Percentiles rank a stretch among this genome's conserved stretches.
These are phyloP conservation scores for Ophion costatus DNA, from an alignment of 2,888 invertebrate genomes.

Conservation along the genomic window DNA sequence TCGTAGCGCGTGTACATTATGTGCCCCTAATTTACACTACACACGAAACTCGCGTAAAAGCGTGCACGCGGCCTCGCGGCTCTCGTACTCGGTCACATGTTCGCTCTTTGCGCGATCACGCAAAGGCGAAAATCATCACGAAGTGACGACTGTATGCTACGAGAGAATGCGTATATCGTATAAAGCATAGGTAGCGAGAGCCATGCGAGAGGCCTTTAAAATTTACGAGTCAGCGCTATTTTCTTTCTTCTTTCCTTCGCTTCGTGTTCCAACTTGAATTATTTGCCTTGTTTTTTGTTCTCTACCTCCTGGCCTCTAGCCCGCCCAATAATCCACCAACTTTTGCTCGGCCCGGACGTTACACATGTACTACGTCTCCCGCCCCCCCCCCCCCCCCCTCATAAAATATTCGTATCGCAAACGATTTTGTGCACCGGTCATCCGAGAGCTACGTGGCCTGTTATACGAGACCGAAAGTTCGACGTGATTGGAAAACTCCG, in stretches of 20 bases:
- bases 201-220: conserved; percentile 40
- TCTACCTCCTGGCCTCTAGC: neutral
- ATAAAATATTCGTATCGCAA: conserved; percentile 30
- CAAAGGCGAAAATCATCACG: conserved; percentile 44
- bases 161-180: conserved; percentile 13
- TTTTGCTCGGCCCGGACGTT: neutral
- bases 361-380: neutral
- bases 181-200: conserved; percentile 5
- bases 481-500: conserved; percentile 32
- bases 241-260: conserved; percentile 18
- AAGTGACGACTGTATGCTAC: neutral
- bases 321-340: neutral
- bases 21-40: conserved; percentile 11
- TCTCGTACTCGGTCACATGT: conserved; percentile 2
- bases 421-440: conserved; percentile 23
- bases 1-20: neutral
- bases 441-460: conserved; percentile 23
- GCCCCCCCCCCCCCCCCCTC: neutral
- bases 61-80: conserved; percentile 1
- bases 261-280: neutral
- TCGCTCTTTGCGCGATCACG: conserved; percentile 46
- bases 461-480: conserved; percentile 10
- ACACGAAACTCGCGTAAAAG: conserved; percentile 27
- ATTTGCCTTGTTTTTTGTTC: neutral
- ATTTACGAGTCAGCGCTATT: conserved; percentile 48